A percentile compares a stretch with the other conserved stretches of the same genome.
phyloP scores from a whole-genome alignment of 2,113 vertebrate species.

The Puffinus mauretanicus region DNA sequence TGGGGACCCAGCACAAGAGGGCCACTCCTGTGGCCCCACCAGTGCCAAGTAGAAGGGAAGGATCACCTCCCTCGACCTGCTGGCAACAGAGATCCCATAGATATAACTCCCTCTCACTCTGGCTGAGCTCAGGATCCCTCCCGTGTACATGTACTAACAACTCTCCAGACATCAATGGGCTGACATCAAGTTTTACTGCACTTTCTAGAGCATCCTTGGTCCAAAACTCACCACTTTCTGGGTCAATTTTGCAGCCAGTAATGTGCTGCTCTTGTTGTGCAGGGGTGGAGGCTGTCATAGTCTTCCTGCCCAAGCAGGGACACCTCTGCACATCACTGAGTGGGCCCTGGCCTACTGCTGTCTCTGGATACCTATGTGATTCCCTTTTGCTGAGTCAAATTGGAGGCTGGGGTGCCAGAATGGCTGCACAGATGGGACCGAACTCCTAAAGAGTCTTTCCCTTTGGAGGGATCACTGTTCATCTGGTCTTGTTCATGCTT shows the following conservation, averaged over 20 bases:
- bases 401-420: not conserved
- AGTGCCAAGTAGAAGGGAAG: not conserved
- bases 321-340: not conserved
- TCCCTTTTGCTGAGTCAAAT: not conserved
- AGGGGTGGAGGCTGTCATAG: not conserved
- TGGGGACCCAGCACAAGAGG: not conserved
- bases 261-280: not conserved
- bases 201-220: not conserved
- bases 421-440: not conserved
- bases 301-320: not conserved
- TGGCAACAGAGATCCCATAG: not conserved
- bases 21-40: not conserved
- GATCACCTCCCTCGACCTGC: not conserved
- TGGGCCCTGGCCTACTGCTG: not conserved
- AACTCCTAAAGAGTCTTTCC: not conserved
- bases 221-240: not conserved
- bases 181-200: not conserved
- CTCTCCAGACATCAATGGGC: not conserved
- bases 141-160: not conserved
- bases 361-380: no score
- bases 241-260: not conserved
- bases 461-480: not conserved
- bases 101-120: not conserved
- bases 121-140: not conserved
- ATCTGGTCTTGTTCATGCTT: not conserved